Percentiles rank a stretch among this genome's conserved stretches.
phyloP scores from a whole-genome alignment of 2,113 vertebrate genomes.

The Malaclemys terrapin region DNA sequence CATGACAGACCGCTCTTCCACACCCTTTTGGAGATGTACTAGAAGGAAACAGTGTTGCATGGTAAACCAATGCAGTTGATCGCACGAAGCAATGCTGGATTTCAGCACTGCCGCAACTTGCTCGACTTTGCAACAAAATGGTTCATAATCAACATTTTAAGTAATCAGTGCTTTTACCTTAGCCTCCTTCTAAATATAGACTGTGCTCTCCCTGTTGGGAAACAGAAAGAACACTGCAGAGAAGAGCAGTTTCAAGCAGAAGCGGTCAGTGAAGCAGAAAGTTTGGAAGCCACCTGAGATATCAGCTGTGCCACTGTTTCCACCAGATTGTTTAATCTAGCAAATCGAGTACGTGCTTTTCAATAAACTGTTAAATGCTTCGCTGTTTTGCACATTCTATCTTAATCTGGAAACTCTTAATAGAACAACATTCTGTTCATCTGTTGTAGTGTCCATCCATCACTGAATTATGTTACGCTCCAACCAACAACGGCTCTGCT shows the following conservation, averaged over 20 bases:
- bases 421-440: not conserved
- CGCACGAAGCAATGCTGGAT: rapidly evolving
- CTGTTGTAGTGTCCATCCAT: not conserved
- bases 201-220: not conserved
- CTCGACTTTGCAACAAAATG: not conserved
- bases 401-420: not conserved
- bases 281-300: constrained; percentile 14
- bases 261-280: constrained; percentile 5
- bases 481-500: not conserved
- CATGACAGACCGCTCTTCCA: not conserved
- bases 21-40: not conserved
- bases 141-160: constrained; percentile 38
- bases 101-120: constrained; percentile 24
- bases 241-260: not conserved
- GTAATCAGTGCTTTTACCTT: constrained; percentile 39
- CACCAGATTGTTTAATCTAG: not conserved
- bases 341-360: not conserved
- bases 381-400: not conserved
- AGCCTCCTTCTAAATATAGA: constrained; percentile 34
- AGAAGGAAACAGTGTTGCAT: not conserved
- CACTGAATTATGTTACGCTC: not conserved
- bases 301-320: not conserved
- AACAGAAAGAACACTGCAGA: constrained; percentile 17
- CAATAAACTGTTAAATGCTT: not conserved
- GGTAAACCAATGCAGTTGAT: not conserved